Conservation (phyloP, 2,113 vertebrate species). For the Ailuropoda melanoleuca region DNA sequence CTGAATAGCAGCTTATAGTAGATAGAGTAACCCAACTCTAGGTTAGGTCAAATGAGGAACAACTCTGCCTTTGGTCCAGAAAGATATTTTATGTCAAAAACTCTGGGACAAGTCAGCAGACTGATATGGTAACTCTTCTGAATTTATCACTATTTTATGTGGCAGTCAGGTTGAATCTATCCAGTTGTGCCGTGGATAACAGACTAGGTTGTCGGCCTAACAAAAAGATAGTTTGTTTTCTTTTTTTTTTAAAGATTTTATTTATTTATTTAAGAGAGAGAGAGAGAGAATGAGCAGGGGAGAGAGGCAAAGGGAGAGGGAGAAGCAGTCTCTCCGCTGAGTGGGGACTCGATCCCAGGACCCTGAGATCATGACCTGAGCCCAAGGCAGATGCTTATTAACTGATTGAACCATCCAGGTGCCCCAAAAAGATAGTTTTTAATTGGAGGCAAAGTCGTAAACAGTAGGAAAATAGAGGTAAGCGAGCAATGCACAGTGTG, state of each 20-base stretch:
- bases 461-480: background rate
- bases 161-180: background rate
- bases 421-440: background rate
- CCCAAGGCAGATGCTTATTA: no score
- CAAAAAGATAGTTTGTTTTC: background rate
- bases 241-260: no score
- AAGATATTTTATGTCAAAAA: background rate
- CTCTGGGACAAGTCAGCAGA: background rate
- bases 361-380: no score
- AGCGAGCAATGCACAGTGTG: background rate
- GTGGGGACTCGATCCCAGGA: no score
- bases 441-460: background rate
- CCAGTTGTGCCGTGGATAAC: background rate
- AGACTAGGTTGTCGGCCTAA: background rate
- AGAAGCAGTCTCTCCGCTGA: no score
- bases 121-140: background rate
- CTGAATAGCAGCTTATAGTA: background rate
- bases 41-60: background rate
- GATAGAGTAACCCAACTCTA: background rate
- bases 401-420: no score
- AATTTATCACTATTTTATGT: background rate
- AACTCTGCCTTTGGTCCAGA: constrained; percentile 1
- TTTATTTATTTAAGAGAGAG: no score
- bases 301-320: no score
- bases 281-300: no score